Evolutionary conservation across 1,140 invertebrate genomes (phyloP).

Genomic region (Luehdorfia chinensis): DNA sequence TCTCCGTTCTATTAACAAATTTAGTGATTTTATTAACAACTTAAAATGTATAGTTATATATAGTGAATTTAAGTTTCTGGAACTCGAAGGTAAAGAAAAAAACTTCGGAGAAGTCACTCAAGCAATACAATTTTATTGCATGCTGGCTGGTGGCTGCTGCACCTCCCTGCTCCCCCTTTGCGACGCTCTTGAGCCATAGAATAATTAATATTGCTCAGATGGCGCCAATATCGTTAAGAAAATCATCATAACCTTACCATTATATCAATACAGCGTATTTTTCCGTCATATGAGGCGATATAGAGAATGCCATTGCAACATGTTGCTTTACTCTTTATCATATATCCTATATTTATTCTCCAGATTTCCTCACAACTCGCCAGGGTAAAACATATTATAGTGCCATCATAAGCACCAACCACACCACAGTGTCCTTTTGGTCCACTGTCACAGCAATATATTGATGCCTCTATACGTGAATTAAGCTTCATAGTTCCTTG

Average conservation of each 20-base stretch:
- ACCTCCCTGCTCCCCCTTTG: too few relatives aligned
- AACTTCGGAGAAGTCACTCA: too few relatives aligned
- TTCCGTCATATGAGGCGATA: slow-evolving; percentile 84
- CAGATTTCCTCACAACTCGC: slow-evolving; percentile 78
- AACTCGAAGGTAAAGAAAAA: too few relatives aligned
- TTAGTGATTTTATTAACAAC: not conserved
- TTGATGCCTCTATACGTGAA: slow-evolving; percentile 59
- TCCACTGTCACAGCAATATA: slow-evolving; percentile 43
- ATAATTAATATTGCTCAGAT: too few relatives aligned
- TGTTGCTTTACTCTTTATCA: slow-evolving; percentile 83
- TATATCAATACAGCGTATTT: slow-evolving; percentile 79
- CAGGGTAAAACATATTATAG: slow-evolving; percentile 80
- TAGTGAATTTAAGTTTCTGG: too few relatives aligned
- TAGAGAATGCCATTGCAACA: slow-evolving; percentile 71
- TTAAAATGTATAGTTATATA: too few relatives aligned
- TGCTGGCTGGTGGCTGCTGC: too few relatives aligned
- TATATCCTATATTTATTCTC: slow-evolving; percentile 79
- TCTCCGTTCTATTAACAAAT: slow-evolving; percentile 53
- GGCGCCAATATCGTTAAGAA: too few relatives aligned
- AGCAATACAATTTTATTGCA: too few relatives aligned
- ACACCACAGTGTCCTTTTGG: slow-evolving; percentile 38
- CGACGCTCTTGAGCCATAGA: too few relatives aligned
- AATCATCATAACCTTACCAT: too few relatives aligned
- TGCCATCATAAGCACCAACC: slow-evolving; percentile 83
- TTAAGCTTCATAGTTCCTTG: slow-evolving; percentile 42